Base-by-base conservation (phyloP, 2,797 vertebrate species). In the Paramormyrops hopkinsi region DNA sequence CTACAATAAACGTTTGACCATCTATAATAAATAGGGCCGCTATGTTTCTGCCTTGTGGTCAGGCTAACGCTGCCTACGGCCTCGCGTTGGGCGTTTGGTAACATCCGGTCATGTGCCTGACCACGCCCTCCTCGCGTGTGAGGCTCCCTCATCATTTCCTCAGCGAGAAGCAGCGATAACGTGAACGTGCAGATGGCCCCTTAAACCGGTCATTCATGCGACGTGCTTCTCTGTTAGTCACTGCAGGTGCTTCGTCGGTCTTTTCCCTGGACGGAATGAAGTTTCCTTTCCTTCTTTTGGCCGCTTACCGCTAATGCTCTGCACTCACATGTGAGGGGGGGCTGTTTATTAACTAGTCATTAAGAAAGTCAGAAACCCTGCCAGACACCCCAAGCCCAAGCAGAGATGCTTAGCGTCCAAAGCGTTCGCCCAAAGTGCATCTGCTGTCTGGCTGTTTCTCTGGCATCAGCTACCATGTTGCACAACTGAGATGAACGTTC, bases 271-370 rank as follows among this genome's bases (percentile, higher is more conserved):
- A 50, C 25, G 33, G 54, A 59, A 83, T 46, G 33, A 22, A 2
- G 44, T n/a, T 33, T 29, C 22, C 37, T 82, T 17, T 3, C 33
- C 41, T 8, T 51, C 83, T 19, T 9, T 51, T 56, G 19, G 53
- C 56, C 25, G 46, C 22, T 69, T 4, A 50, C 41, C 46, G n/a
- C 56, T 37, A 89, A 85, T 3, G 46, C 56, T 89, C 50, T 50
- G 79, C 17, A 50, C 88, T 89, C 25, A 22, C n/a, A 59, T 29
- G 76, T 44, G 53, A n/a, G 9, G n/a, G 73, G 37, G 17, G 25
- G 11, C 3, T 84, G 82, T 9, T 86, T 86, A 89, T 89, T 89
- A 86, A 41, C 82, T 83, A 86, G 88, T 83, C 69, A 69, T 46
- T 73, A 48, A 51, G 56, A 29, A 87, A 86, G 56, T 56, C 83